A percentile compares a stretch with the other conserved stretches of the same genome.
phyloP scores from a whole-genome alignment of 2,113 vertebrate species.

The Cepphus grylle region DNA sequence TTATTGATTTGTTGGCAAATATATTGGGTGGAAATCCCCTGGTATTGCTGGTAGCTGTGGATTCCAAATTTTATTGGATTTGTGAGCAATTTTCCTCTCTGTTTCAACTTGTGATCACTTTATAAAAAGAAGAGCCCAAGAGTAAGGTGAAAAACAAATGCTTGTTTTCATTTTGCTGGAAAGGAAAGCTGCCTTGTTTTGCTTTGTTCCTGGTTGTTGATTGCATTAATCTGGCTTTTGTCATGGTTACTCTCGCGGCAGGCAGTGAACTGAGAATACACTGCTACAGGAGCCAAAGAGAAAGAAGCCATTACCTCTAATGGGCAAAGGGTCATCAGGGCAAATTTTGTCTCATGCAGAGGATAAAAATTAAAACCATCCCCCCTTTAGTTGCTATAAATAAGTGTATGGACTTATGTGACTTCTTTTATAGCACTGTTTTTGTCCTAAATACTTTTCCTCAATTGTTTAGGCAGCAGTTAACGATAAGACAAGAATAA shows the following conservation, averaged over 20 bases:
- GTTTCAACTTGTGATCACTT: conserved; percentile 70
- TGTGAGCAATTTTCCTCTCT: conserved; percentile 64
- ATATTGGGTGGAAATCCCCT: conserved; percentile 82
- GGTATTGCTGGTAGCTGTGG: conserved; percentile 65
- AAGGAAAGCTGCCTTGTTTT: background rate
- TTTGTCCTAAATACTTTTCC: background rate
- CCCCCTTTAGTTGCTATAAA: background rate
- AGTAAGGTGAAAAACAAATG: conserved; percentile 51
- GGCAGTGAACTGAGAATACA: background rate
- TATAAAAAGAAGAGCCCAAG: conserved; percentile 52
- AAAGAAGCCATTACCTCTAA: background rate
- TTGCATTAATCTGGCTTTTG: conserved; percentile 27
- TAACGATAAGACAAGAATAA: background rate
- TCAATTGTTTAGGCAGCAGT: background rate
- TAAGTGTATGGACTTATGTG: background rate
- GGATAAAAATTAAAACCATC: background rate
- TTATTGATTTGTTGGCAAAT: conserved; percentile 89
- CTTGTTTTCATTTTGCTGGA: background rate
- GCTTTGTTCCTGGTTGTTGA: background rate
- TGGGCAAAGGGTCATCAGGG: background rate
- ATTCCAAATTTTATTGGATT: conserved; percentile 83
- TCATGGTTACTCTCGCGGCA: background rate
- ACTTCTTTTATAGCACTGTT: background rate
- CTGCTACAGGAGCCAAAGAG: background rate
- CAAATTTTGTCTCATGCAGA: background rate